Conservation (phyloP, 2,888 invertebrate genomes). For the Neoscelio sp. region DNA sequence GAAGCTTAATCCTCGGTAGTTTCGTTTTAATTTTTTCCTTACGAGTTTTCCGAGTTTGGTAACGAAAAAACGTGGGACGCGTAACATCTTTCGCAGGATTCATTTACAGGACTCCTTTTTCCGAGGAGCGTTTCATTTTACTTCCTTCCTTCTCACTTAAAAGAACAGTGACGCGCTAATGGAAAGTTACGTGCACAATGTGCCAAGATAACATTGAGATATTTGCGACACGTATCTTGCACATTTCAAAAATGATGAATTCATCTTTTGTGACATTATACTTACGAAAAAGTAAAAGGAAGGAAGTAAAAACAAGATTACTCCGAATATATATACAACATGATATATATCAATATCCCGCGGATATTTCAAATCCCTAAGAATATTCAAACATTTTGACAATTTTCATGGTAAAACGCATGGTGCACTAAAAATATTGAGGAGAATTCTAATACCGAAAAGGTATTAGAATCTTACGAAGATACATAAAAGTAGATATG, state of each 20-base stretch:
- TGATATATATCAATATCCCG: too few species aligned
- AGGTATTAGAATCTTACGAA: too few species aligned
- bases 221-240: slow-evolving; percentile 59
- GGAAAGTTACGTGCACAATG: slow-evolving; percentile 59
- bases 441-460: too few species aligned
- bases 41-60: slow-evolving; percentile 25
- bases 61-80: slow-evolving; percentile 44
- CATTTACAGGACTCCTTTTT: slow-evolving; percentile 48
- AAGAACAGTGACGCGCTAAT: slow-evolving; percentile 47
- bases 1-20: slow-evolving; percentile 31
- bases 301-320: neutral
- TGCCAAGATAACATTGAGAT: slow-evolving; percentile 59
- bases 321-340: too few species aligned
- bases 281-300: neutral
- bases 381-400: too few species aligned
- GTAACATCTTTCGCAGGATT: slow-evolving; percentile 34
- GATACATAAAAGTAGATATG: too few species aligned
- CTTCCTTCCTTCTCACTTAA: slow-evolving; percentile 28
- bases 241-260: slow-evolving; percentile 50
- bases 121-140: slow-evolving; percentile 39
- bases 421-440: too few species aligned
- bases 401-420: too few species aligned
- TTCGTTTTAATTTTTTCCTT: slow-evolving; percentile 46
- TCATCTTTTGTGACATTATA: slow-evolving; percentile 22
- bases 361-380: too few species aligned